Conservation (phyloP, 2,888 invertebrate species). For the Phalangium opilio region DNA sequence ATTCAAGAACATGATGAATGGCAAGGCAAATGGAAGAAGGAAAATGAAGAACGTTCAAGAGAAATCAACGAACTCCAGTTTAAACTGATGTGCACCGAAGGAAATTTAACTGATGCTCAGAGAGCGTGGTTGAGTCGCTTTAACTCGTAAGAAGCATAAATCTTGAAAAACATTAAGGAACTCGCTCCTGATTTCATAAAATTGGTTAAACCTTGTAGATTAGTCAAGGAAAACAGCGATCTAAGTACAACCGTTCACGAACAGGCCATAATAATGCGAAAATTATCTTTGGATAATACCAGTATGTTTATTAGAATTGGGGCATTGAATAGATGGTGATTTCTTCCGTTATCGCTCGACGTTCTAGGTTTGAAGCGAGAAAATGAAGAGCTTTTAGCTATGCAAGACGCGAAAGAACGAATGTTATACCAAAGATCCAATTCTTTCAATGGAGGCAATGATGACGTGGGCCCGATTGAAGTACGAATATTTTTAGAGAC, state of each 20-base stretch:
- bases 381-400: not conserved
- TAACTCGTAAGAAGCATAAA: not conserved
- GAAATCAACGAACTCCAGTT: not conserved
- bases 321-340: not conserved
- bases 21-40: not conserved
- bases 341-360: too few species aligned
- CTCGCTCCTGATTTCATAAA: too few species aligned
- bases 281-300: not conserved
- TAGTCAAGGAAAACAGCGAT: not conserved
- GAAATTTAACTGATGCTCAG: not conserved
- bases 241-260: not conserved
- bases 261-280: not conserved
- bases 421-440: not conserved
- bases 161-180: not conserved
- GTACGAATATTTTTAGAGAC: not conserved
- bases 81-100: not conserved
- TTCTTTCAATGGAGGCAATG: not conserved
- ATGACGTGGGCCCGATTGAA: not conserved
- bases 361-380: constrained; percentile 1
- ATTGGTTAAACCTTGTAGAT: not conserved
- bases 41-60: not conserved
- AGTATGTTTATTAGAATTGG: not conserved
- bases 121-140: not conserved
- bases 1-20: not conserved
- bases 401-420: not conserved